A percentile compares a stretch with the other conserved stretches of the same genome.
These are phyloP conservation scores for Astropecten irregularis DNA, from an alignment of 53 echinoderm and acorn worm genomes.

Conservation along the genomic window DNA sequence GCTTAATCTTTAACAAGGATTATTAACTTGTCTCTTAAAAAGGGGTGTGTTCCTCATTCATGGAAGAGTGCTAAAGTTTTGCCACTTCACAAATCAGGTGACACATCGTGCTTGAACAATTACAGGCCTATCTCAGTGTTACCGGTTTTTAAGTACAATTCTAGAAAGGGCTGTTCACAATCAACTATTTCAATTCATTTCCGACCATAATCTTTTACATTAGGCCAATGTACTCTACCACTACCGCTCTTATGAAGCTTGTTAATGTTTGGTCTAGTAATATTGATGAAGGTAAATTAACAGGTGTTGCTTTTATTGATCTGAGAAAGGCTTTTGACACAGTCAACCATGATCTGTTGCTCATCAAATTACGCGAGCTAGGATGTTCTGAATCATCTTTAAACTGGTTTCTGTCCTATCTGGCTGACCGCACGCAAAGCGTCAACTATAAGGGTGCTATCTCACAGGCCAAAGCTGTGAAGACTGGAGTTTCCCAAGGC, in stretches of 20 bases:
- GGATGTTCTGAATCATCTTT: not conserved
- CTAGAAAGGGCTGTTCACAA: slow-evolving; percentile 39
- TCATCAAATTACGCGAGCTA: not conserved
- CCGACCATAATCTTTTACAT: slow-evolving; percentile 18
- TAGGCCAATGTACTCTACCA: not conserved
- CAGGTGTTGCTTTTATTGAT: slow-evolving; percentile 5
- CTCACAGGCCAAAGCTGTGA: not conserved
- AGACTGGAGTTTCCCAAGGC: slow-evolving; percentile 14
- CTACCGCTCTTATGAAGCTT: not conserved
- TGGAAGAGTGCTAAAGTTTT: slow-evolving; percentile 48
- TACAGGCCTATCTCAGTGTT: slow-evolving; percentile 27
- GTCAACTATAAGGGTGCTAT: not conserved
- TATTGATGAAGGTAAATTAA: not conserved
- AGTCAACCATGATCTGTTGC: slow-evolving; percentile 21
- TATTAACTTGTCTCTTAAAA: not conserved
- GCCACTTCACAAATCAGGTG: slow-evolving; percentile 18
- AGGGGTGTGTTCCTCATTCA: not conserved
- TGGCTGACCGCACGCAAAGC: not conserved
- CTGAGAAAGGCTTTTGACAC: slow-evolving; percentile 54
- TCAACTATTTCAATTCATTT: too few relatives aligned
- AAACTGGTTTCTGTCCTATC: not conserved
- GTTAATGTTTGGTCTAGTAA: not conserved
- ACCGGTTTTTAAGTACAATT: slow-evolving; percentile 4
- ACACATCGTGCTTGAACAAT: too few relatives aligned
- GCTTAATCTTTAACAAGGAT: not conserved